Evolutionary conservation across 1,140 invertebrate genomes (phyloP), one percentile per base, ranked within the genome.

Genomic region (Calliphora vicina): DNA sequence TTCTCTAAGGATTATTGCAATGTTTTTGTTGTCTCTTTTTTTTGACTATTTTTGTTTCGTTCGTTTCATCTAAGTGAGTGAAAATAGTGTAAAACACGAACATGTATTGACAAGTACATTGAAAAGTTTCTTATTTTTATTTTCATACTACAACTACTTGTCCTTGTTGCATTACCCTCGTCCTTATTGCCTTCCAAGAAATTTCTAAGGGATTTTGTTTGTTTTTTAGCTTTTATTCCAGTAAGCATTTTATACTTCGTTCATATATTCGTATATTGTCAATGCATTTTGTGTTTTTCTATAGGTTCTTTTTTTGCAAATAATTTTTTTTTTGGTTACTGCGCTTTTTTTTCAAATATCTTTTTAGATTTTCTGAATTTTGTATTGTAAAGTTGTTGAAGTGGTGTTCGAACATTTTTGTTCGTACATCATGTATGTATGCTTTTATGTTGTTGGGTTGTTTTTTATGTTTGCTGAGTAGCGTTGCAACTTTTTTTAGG

Each of bases 11-110:
- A 57, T 57, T 57, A 57, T 57, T 57, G 15, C 50, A n/a, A n/a
- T 57, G 15, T 57, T 57, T 57, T 57, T 17, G 1, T 57, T 57
- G 2, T 17, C 15, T 57, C n/a, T 17, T n/a, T 13, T 57, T 57
- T 15, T 57, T 17, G 6, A 57, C 15, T 57, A 15, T n/a, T 57
- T 57, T 57, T 2, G 35, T 35, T 35, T 25, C 8, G 9, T 67
- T 23, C 20, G 10, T 15, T 57, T 57, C 61, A 67, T 23, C 23
- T 23, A 25, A 67, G 61, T 67, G 9, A 67, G 20, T 67, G 9
- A 67, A 67, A 67, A 67, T 67, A 67, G 61, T 67, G 61, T 67
- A 67, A 67, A 67, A 67, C 61, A 67, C 20, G 61, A 67, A 67
- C 20, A 67, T 67, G 5, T 25, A 67, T 67, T 67, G 61, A 67